phyloP scores from a whole-genome alignment of 2,797 vertebrate genomes.

The Eleutherodactylus coqui region DNA sequence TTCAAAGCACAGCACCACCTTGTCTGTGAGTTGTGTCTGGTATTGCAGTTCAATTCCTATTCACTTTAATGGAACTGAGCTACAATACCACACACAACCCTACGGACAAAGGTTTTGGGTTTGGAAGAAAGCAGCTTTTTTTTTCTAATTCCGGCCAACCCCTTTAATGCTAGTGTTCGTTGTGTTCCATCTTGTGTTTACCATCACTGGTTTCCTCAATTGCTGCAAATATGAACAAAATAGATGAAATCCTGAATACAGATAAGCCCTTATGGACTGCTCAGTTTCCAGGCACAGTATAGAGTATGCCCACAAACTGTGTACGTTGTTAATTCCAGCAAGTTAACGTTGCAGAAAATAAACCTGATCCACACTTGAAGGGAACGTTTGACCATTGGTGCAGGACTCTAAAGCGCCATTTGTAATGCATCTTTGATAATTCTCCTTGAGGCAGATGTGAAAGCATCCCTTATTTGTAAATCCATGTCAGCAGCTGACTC shows the following conservation, averaged over 20 bases:
- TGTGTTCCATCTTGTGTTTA: constrained; percentile 82
- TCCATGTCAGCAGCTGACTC: constrained; percentile 40
- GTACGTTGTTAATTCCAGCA: background rate
- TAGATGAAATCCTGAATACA: too few species aligned
- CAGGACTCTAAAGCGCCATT: background rate
- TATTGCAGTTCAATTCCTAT: too few species aligned
- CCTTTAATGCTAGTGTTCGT: constrained; percentile 83
- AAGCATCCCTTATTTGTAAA: constrained; percentile 56
- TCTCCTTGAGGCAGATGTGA: constrained; percentile 27
- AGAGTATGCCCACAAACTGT: background rate
- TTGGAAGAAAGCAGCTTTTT: too few species aligned
- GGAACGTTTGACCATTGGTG: background rate
- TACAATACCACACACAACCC: too few species aligned
- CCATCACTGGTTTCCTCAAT: constrained; percentile 73
- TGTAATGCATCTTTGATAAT: background rate
- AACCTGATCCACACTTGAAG: constrained; percentile 5
- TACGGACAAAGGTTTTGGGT: too few species aligned
- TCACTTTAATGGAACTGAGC: too few species aligned
- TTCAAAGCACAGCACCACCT: too few species aligned
- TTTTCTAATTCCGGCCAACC: too few species aligned
- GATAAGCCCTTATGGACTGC: background rate
- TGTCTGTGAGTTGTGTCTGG: too few species aligned
- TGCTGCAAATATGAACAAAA: background rate
- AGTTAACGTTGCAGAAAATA: background rate
- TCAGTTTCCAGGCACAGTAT: background rate